Conservation (phyloP, 2,113 vertebrate genomes). For the Lepus europaeus region DNA sequence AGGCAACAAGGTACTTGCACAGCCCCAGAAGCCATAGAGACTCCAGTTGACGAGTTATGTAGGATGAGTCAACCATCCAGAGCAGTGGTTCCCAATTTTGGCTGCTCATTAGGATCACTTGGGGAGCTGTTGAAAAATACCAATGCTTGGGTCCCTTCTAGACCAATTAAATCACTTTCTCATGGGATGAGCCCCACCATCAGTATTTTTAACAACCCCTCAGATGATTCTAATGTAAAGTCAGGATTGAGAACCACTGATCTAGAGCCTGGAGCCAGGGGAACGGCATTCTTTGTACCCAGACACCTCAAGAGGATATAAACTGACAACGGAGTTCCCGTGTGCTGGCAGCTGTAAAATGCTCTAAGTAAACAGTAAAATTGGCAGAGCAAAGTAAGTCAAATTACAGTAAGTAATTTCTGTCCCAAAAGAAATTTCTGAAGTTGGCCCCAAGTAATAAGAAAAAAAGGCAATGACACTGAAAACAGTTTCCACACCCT, state of each 20-base stretch:
- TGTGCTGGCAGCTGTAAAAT: constrained; percentile 58
- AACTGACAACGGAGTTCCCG: neutral
- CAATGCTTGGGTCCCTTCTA: constrained; percentile 70
- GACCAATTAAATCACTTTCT: constrained; percentile 76
- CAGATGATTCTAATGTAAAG: constrained; percentile 52
- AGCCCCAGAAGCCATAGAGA: constrained; percentile 68
- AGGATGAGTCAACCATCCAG: constrained; percentile 78
- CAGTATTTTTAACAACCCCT: constrained; percentile 67
- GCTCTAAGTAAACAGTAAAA: constrained; percentile 70
- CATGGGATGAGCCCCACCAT: constrained; percentile 70
- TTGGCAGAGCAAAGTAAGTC: constrained; percentile 70
- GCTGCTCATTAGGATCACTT: constrained; percentile 76
- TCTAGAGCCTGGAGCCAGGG: constrained; percentile 75
- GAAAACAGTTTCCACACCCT: neutral
- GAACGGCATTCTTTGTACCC: constrained; percentile 70
- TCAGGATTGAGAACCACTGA: constrained; percentile 73
- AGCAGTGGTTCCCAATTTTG: constrained; percentile 70
- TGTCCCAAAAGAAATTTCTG: constrained; percentile 42
- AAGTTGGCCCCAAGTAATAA: constrained; percentile 57
- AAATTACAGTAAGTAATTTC: constrained; percentile 72
- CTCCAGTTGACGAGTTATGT: constrained; percentile 78
- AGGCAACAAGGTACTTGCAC: constrained; percentile 21
- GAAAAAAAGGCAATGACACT: constrained; percentile 52
- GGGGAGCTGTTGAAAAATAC: constrained; percentile 76
- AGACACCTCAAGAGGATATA: constrained; percentile 64